Conservation (phyloP, 2,797 vertebrate species). For the Labroides dimidiatus region DNA sequence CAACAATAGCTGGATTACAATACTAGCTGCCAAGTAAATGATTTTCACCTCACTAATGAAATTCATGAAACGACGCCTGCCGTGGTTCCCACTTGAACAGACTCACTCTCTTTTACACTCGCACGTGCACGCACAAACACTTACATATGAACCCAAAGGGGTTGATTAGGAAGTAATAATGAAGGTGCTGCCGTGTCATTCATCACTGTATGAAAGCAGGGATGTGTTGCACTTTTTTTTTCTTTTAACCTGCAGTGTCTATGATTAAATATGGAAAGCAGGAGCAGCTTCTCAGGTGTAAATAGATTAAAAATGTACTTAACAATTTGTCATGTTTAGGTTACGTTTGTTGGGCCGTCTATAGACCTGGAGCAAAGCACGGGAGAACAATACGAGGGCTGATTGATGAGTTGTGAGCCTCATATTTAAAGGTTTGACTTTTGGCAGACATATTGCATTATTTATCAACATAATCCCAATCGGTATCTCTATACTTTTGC, state of each 20-base stretch:
- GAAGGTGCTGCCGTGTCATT: conserved; percentile 43
- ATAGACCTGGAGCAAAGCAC: background rate
- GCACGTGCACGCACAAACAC: conserved; percentile 14
- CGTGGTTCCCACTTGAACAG: conserved; percentile 55
- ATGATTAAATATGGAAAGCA: conserved; percentile 60
- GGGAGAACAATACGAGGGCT: conserved; percentile 3
- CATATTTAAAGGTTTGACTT: too few species aligned
- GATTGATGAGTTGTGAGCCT: too few species aligned
- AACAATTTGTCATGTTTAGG: conserved; percentile 16
- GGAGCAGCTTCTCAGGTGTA: conserved; percentile 7
- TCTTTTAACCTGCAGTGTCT: conserved; percentile 44
- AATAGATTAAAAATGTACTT: conserved; percentile 20
- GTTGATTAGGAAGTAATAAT: conserved; percentile 74
- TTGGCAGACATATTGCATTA: too few species aligned
- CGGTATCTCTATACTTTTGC: too few species aligned
- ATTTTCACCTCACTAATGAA: conserved; percentile 77
- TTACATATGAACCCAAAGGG: conserved; percentile 49
- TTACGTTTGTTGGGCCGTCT: background rate
- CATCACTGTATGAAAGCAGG: conserved; percentile 54
- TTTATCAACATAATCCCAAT: too few species aligned
- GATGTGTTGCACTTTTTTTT: conserved; percentile 28
- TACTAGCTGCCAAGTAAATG: conserved; percentile 71
- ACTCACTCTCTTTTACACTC: conserved; percentile 14
- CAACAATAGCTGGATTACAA: conserved; percentile 74
- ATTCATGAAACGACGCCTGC: conserved; percentile 74